Conservation (phyloP, 2,888 invertebrate species). For the Peribatodes rhomboidaria region DNA sequence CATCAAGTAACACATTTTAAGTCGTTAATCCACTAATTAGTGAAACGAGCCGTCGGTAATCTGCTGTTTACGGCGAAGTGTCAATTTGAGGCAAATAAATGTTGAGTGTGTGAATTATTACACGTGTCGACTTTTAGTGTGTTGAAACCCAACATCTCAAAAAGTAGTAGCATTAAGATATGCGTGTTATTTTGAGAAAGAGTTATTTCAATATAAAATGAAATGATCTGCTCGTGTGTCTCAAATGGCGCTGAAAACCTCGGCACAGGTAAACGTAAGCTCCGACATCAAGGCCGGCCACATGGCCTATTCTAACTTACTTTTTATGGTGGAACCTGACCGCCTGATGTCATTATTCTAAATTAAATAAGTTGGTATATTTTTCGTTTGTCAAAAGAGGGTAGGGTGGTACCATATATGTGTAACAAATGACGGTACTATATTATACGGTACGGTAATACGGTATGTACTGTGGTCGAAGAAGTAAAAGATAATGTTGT, state of each 20-base stretch:
- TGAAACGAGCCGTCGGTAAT: not conserved
- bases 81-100: not conserved
- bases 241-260: slow-evolving; percentile 48
- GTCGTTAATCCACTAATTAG: not conserved
- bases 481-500: too few relatives aligned
- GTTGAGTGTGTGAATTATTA: not conserved
- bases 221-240: slow-evolving; percentile 56
- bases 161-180: too few relatives aligned
- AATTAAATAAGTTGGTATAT: not conserved
- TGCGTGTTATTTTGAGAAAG: too few relatives aligned
- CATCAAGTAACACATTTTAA: not conserved
- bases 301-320: too few relatives aligned
- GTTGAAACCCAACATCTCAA: not conserved
- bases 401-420: not conserved
- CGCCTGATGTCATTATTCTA: not conserved
- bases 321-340: too few relatives aligned
- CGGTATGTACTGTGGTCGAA: too few relatives aligned
- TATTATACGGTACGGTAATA: too few relatives aligned
- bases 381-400: not conserved
- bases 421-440: too few relatives aligned
- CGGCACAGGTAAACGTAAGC: slow-evolving; percentile 43
- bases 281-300: too few relatives aligned
- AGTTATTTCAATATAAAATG: slow-evolving; percentile 5
- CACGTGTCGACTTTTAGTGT: too few relatives aligned
- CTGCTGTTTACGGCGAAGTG: not conserved